These are phyloP conservation scores for Notolabrus celidotus DNA, from an alignment of 2,797 vertebrate genomes.

Conservation along the genomic window DNA sequence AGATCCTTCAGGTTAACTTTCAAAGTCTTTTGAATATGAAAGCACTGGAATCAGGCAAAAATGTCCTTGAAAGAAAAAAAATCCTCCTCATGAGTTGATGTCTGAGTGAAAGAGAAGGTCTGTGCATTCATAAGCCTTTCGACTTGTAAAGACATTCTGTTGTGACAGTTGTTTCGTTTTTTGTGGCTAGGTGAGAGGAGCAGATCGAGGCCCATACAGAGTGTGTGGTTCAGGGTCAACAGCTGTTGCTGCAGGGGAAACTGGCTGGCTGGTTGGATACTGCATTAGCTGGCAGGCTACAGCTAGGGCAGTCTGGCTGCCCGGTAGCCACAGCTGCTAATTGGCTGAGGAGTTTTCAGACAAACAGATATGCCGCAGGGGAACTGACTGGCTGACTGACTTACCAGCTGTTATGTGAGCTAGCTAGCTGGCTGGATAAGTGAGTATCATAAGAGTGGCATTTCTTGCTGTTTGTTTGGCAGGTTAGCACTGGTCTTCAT, in stretches of 20 bases:
- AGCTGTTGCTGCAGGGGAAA: constrained; percentile 35
- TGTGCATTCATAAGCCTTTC: not conserved
- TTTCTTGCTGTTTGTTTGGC: constrained; percentile 2
- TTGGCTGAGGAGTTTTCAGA: constrained; percentile 21
- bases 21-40: not conserved
- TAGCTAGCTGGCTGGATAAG: constrained; percentile 14
- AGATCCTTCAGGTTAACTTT: no score
- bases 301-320: constrained; percentile 18
- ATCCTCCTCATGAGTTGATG: not conserved
- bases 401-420: constrained; percentile 19
- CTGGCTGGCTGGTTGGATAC: constrained; percentile 7
- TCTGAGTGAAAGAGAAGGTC: not conserved
- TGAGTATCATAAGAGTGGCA: constrained; percentile 8
- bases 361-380: constrained; percentile 18
- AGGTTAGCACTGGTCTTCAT: constrained; percentile 27
- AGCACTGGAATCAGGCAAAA: not conserved
- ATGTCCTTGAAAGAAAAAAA: not conserved
- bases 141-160: not conserved
- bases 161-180: not conserved
- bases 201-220: not conserved
- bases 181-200: not conserved
- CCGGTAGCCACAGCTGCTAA: constrained; percentile 9
- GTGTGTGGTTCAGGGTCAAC: constrained; percentile 29
- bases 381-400: constrained; percentile 17
- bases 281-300: constrained; percentile 18